A percentile compares a stretch with the other conserved stretches of the same genome.
phyloP scores from a whole-genome alignment of 2,888 invertebrate genomes.

The Periphyllus acericola region DNA sequence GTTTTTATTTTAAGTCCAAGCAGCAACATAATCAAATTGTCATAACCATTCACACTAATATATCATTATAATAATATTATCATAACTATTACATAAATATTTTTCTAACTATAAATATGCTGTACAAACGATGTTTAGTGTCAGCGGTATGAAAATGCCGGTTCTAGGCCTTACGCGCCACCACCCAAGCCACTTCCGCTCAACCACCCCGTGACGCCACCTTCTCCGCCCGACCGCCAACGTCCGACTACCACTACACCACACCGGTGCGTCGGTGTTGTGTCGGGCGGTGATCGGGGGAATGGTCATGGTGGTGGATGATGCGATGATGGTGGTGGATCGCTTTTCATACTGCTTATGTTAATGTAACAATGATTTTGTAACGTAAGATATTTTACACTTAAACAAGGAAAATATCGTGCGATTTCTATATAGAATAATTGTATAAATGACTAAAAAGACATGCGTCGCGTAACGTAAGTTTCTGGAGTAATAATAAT shows the following conservation, averaged over 20 bases:
- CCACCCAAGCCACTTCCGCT: no score
- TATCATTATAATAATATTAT: constrained; percentile 7
- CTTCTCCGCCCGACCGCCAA: no score
- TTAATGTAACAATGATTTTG: not conserved
- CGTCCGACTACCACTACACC: no score
- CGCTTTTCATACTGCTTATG: no score
- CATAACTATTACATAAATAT: constrained; percentile 9
- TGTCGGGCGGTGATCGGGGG: no score
- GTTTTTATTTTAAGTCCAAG: constrained; percentile 33
- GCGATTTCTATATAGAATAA: constrained; percentile 25
- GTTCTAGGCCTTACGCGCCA: no score
- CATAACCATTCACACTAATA: not conserved
- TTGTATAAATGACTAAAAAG: constrained; percentile 2
- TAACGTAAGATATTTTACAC: not conserved
- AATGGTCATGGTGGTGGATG: no score
- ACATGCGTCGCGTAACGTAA: no score
- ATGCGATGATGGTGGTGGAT: no score
- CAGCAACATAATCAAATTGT: constrained; percentile 24
- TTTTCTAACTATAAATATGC: constrained; percentile 14
- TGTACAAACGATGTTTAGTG: constrained; percentile 29
- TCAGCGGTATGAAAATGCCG: no score
- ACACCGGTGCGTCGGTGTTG: no score
- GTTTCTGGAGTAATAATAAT: not conserved
- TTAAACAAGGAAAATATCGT: constrained; percentile 3
- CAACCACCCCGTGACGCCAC: no score